Conservation (phyloP, 2,888 invertebrate species). For the Brachyopa scutellaris region DNA sequence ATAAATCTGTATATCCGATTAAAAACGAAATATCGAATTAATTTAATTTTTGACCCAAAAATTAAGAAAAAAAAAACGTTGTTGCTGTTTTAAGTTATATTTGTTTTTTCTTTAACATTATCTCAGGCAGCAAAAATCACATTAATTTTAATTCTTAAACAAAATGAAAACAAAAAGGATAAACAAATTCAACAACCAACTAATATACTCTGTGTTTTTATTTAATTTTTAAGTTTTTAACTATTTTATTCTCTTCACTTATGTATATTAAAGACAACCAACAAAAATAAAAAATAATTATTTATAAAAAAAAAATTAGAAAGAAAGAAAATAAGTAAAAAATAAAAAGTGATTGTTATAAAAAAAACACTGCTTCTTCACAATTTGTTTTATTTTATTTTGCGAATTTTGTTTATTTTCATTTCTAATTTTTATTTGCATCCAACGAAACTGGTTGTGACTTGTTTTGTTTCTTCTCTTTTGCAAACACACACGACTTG, state of each 20-base stretch:
- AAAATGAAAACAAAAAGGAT: neutral
- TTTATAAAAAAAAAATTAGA: conserved; percentile 52
- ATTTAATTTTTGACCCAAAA: neutral
- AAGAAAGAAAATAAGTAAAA: conserved; percentile 26
- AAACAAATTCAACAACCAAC: conserved; percentile 7
- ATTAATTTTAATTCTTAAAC: conserved; percentile 4
- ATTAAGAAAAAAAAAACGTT: neutral
- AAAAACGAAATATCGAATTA: conserved; percentile 50
- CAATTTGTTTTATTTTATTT: conserved; percentile 64
- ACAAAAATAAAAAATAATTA: conserved; percentile 26
- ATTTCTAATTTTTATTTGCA: neutral
- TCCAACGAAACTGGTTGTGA: neutral
- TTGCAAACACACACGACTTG: conserved; percentile 8
- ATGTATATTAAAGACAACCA: conserved; percentile 56
- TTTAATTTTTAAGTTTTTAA: conserved; percentile 57
- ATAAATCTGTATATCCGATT: conserved; percentile 18
- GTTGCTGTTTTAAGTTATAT: conserved; percentile 1
- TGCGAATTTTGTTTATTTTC: neutral
- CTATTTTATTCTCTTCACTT: conserved; percentile 63
- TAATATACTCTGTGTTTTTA: conserved; percentile 61
- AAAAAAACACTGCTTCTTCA: conserved; percentile 63
- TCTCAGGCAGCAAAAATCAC: conserved; percentile 43
- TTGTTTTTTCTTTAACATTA: conserved; percentile 8
- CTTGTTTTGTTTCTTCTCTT: conserved; percentile 14
- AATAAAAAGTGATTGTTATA: conserved; percentile 68